Evolutionary conservation across 2,797 vertebrate species (phyloP), one percentile per base, ranked within the genome.

Genomic region (Hemibagrus guttatus): DNA sequence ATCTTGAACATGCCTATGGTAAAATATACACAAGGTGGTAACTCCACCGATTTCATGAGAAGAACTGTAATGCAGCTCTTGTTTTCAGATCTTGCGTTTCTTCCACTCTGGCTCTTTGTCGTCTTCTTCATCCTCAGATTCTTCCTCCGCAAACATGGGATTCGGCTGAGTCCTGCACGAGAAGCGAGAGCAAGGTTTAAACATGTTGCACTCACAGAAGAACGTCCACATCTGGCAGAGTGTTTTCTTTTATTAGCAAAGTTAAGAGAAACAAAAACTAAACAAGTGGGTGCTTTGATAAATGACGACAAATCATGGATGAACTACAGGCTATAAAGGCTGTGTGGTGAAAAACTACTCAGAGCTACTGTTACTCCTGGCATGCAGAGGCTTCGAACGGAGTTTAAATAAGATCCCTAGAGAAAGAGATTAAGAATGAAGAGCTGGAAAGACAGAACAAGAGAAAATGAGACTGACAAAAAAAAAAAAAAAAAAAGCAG

Each of bases 61-160:
- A 74, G 12, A 3, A 6, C 19, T n/a, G 21, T 81, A 19, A 26
- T n/a, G 12, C 13, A 26, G 49, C 59, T 68, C 87, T 74, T 63
- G 80, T 54, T 19, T 92, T 98, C 94, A 99, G 90, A 99, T 98
- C 95, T 98, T 99, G 91, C 97, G 97, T 93, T 99, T 99, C 95
- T 99, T 99, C 98, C 98, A 99, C 89, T 98, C 96, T 0, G 98
- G 98, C 90, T 98, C 98, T 87, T 97, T 96, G 46, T 98, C 97
- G 11, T 95, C 94, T 91, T 98, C 97, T 72, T 99, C 98, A 35
- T 99, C 98, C 89, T 97, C 97, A 1, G 95, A 96, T 23, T 98
- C 97, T 66, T 97, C 96, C 92, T 97, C 97, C 0, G 97, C 97
- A 94, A 99, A 99, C 92, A 99, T 69, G 0, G 97, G 93, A 89